Percentiles rank a stretch among this genome's conserved stretches.
phyloP scores from a whole-genome alignment of 2,797 vertebrate genomes.

The Monodelphis domestica region DNA sequence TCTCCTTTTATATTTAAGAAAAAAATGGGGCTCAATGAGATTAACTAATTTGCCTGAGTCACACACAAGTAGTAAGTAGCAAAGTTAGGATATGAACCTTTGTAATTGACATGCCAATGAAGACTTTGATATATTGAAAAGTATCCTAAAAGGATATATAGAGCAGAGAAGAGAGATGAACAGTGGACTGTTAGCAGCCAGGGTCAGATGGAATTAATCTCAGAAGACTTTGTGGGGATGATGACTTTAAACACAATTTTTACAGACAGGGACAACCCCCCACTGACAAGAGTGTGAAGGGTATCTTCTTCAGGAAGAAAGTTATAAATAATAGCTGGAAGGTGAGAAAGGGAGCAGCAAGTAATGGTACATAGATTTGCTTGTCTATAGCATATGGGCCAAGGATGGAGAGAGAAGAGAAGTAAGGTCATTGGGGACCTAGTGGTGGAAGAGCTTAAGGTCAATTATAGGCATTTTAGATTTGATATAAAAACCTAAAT shows the following conservation, averaged over 20 bases:
- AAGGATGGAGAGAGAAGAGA: background rate
- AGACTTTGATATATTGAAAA: background rate
- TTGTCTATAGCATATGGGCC: background rate
- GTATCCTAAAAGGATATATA: background rate
- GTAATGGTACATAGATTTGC: background rate
- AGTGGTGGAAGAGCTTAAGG: background rate
- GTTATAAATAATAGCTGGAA: background rate
- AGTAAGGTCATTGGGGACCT: background rate
- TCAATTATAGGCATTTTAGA: background rate
- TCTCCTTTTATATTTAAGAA: background rate
- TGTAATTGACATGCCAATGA: background rate
- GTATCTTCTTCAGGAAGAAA: constrained; percentile 3
- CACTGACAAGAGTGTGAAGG: background rate
- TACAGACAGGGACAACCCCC: background rate
- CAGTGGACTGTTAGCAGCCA: background rate
- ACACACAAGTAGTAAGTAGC: background rate
- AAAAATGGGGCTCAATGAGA: background rate
- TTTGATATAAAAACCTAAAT: constrained; percentile 9
- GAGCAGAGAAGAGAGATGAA: background rate
- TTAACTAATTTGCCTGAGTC: background rate
- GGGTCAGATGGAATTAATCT: background rate
- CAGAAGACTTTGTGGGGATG: background rate
- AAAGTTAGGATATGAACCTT: background rate
- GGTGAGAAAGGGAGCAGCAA: background rate
- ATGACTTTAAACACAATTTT: constrained; percentile 8